Base-by-base conservation (phyloP, 2,888 invertebrate genomes). In the Neoitamus cyanurus region DNA sequence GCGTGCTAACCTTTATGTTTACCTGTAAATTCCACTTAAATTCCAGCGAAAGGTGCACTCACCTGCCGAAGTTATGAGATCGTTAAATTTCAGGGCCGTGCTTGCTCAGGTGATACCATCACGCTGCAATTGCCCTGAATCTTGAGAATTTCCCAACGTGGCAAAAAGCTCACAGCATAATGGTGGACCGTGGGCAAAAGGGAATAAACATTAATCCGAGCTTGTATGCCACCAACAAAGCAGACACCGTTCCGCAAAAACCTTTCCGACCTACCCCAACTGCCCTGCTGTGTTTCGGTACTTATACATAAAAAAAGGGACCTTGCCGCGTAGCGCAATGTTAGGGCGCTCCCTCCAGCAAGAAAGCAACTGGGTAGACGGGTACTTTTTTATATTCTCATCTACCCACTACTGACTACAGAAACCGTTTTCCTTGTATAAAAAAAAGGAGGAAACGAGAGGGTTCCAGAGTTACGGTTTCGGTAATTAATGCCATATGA, bases 401-500 rank as follows among this genome's bases (percentile, higher is more conserved):
- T 20, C 58, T 42, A 46, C 15, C 46, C n/a, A 3, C 4, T 25
- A 5, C 20, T 7, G 7, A 25, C 25, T 20, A 2, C 1, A n/a
- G n/a, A n/a, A n/a, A n/a, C 11, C 2, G 9, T 3, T 11, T 31
- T 25, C 15, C 34, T 58, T 30, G 34, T 6, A n/a, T 34, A n/a
- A 48, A 58, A 58, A 20, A 58, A 31, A 58, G 34, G 20, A 31
- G 58, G 31, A 58, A 13, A 48, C 20, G 31, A 31, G 34, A 58
- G 3, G 20, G 42, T 6, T 20, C 20, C 15, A 9, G 25, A 46
- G 48, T 58, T 80, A 58, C 15, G 48, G 34, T 48, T 80, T 80
- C 15, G 58, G 34, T 80, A 80, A 80, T 80, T 80, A 80, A 58
- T 80, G 58, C 28, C 34, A 20, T 58, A 58, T 58, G 58, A 31